Evolutionary conservation across 2,888 invertebrate genomes (phyloP).

Genomic region (Rhingia rostrata): DNA sequence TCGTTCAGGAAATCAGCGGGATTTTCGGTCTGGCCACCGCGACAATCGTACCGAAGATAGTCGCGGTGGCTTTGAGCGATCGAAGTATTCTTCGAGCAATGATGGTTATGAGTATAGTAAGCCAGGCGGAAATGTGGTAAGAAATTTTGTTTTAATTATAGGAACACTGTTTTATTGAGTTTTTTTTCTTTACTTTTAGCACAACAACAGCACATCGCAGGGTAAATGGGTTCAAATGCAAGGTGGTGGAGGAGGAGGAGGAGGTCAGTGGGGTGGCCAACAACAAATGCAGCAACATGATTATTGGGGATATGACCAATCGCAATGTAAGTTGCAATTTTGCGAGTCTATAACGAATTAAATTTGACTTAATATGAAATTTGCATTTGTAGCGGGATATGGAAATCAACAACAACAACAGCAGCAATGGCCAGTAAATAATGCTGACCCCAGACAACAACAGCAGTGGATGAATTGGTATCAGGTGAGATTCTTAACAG

Average conservation of each 20-base stretch:
- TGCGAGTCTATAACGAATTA: too few species aligned
- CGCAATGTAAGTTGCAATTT: conserved; percentile 78
- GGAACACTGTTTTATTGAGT: not conserved
- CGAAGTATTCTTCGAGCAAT: conserved; percentile 79
- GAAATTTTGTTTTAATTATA: not conserved
- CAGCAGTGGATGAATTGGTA: conserved; percentile 83
- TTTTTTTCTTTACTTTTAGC: conserved; percentile 18
- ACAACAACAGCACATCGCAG: conserved; percentile 65
- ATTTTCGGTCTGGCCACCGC: conserved; percentile 84
- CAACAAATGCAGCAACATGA: conserved; percentile 78
- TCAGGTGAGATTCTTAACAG: conserved; percentile 78
- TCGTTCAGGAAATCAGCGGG: conserved; percentile 82
- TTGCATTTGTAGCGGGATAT: conserved; percentile 33
- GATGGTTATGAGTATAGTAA: conserved; percentile 78
- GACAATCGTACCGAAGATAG: conserved; percentile 83
- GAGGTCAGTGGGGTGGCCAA: conserved; percentile 66
- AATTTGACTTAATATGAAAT: not conserved
- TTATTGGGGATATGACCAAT: conserved; percentile 81
- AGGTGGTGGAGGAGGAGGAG: conserved; percentile 34
- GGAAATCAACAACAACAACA: conserved; percentile 57
- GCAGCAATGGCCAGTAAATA: conserved; percentile 78
- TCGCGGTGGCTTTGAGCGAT: conserved; percentile 83
- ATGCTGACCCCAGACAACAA: conserved; percentile 80
- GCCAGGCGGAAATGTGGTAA: conserved; percentile 61
- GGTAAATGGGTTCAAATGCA: conserved; percentile 74